Evolutionary conservation across 1,140 invertebrate species (phyloP).

Genomic region (Calephelis virginiensis): DNA sequence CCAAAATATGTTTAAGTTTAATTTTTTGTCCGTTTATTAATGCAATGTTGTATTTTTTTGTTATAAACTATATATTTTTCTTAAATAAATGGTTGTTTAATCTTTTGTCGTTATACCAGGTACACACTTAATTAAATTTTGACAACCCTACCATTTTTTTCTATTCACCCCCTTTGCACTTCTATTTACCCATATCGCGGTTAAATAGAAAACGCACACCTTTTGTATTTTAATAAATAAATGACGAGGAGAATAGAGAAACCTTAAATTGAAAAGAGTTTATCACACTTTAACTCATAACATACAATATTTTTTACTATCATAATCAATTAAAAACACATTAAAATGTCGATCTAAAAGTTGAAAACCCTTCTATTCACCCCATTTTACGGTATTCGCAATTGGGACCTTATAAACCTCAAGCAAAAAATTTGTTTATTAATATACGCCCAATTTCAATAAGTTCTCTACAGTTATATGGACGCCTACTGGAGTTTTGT

Average conservation of each 20-base stretch:
- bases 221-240: slow-evolving; percentile 20
- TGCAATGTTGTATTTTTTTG: no score
- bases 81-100: no score
- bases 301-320: not conserved
- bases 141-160: slow-evolving; percentile 24
- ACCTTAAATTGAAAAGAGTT: slow-evolving; percentile 19
- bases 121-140: slow-evolving; percentile 14
- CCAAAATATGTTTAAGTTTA: no score
- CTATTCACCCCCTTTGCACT: slow-evolving; percentile 19
- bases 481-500: no score
- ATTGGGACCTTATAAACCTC: no score
- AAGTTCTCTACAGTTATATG: no score
- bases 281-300: slow-evolving; percentile 21
- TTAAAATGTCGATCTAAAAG: no score
- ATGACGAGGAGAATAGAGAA: slow-evolving; percentile 14
- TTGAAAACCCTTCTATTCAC: slow-evolving; percentile 19
- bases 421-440: no score
- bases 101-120: no score
- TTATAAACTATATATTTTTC: no score
- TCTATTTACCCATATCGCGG: slow-evolving; percentile 21
- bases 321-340: slow-evolving; percentile 14
- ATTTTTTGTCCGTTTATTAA: no score
- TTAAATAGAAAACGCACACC: slow-evolving; percentile 21
- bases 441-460: no score
- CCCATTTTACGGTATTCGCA: slow-evolving; percentile 24